These are phyloP conservation scores for Drosophila robusta DNA, from an alignment of 2,888 invertebrate species.

Conservation along the genomic window DNA sequence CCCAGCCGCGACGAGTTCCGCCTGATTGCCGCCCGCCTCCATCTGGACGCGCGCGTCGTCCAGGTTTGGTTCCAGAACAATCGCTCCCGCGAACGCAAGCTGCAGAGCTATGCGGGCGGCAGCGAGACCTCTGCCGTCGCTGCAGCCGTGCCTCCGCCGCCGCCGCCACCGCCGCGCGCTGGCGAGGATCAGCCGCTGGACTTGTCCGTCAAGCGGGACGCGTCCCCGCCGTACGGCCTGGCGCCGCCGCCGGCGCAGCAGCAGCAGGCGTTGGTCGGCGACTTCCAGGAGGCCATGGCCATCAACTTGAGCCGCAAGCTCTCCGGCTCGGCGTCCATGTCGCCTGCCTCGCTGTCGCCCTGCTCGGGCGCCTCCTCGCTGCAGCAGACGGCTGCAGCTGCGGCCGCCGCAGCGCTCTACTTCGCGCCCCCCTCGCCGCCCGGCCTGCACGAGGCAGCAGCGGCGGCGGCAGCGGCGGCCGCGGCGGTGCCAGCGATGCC, in stretches of 20 bases:
- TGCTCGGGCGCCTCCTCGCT: slow-evolving; percentile 70
- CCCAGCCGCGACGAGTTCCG: slow-evolving; percentile 97
- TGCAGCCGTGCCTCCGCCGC: slow-evolving; percentile 43
- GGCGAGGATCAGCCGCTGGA: slow-evolving; percentile 93
- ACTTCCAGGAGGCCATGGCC: slow-evolving; percentile 87
- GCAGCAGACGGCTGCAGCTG: slow-evolving; percentile 59
- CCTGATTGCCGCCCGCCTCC: slow-evolving; percentile 92
- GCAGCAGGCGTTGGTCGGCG: slow-evolving; percentile 85
- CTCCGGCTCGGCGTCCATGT: slow-evolving; percentile 86
- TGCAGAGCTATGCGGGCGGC: slow-evolving; percentile 84
- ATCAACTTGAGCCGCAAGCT: slow-evolving; percentile 91
- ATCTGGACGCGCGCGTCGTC: slow-evolving; percentile 91
- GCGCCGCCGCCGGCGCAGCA: slow-evolving; percentile 83
- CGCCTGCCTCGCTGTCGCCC: slow-evolving; percentile 74
- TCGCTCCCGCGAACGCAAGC: slow-evolving; percentile 93
- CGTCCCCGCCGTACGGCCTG: slow-evolving; percentile 88
- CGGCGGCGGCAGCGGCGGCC: not conserved
- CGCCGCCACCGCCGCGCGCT: slow-evolving; percentile 44
- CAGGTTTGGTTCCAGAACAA: slow-evolving; percentile 99
- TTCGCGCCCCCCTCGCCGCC: slow-evolving; percentile 81
- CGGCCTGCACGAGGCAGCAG: slow-evolving; percentile 61
- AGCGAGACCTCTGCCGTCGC: slow-evolving; percentile 9
- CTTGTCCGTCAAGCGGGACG: slow-evolving; percentile 92
- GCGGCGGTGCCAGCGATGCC: slow-evolving; percentile 43
- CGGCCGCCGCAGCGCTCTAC: slow-evolving; percentile 80